Evolutionary conservation across 2,888 invertebrate genomes (phyloP).

Genomic region (Axea sp.): DNA sequence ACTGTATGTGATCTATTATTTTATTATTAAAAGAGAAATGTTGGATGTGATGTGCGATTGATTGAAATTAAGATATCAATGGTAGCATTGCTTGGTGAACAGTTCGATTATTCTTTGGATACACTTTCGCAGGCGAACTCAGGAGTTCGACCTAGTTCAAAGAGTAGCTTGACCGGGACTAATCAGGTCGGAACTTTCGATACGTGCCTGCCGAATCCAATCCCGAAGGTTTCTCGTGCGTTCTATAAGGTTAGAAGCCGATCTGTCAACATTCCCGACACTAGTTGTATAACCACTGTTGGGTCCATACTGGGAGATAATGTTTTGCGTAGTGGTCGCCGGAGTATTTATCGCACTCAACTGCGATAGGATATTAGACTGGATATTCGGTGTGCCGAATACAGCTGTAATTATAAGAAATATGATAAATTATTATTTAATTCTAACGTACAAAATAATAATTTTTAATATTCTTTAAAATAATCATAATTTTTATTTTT

Average conservation of each 20-base stretch:
- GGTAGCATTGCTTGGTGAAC: slow-evolving; percentile 43
- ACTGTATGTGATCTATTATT: slow-evolving; percentile 15
- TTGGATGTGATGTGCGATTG: slow-evolving; percentile 36
- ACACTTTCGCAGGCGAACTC: slow-evolving; percentile 28
- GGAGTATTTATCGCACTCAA: slow-evolving; percentile 73
- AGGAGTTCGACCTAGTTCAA: slow-evolving; percentile 63
- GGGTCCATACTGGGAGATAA: slow-evolving; percentile 77
- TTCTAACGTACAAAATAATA: too few species aligned
- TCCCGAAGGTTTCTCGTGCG: slow-evolving; percentile 84
- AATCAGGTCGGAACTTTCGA: slow-evolving; percentile 74
- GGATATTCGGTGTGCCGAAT: slow-evolving; percentile 77
- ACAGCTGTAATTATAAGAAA: slow-evolving; percentile 63
- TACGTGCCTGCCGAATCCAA: slow-evolving; percentile 83
- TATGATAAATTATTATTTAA: neutral
- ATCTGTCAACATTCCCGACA: slow-evolving; percentile 80
- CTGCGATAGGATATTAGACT: slow-evolving; percentile 76
- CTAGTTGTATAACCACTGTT: slow-evolving; percentile 77
- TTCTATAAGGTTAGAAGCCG: slow-evolving; percentile 83
- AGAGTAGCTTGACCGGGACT: slow-evolving; percentile 77
- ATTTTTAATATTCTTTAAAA: too few species aligned
- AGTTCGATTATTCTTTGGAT: slow-evolving; percentile 39
- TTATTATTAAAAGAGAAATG: slow-evolving; percentile 18
- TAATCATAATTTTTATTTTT: too few species aligned
- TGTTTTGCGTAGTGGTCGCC: slow-evolving; percentile 76
- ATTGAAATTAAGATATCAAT: slow-evolving; percentile 29